These are phyloP conservation scores for Drosophila obscura DNA, from an alignment of 1,140 invertebrate genomes.

Conservation along the genomic window DNA sequence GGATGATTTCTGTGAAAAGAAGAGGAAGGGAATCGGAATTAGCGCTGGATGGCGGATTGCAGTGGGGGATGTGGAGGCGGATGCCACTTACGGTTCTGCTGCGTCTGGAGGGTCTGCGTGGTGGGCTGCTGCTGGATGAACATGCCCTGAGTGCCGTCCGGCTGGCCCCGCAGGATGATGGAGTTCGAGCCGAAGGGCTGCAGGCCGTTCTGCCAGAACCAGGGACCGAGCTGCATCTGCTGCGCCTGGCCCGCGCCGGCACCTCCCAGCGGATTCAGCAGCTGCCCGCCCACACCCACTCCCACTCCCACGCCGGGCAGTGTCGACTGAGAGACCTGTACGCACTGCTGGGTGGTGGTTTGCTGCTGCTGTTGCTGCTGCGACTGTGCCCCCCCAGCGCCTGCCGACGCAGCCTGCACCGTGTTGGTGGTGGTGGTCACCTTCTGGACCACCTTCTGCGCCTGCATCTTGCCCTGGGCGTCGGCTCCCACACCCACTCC, in stretches of 20 bases:
- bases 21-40: neutral
- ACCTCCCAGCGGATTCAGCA: conserved; percentile 87
- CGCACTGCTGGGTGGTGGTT: conserved; percentile 86
- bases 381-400: conserved; percentile 33
- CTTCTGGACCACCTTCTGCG: conserved; percentile 86
- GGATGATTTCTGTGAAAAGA: conserved; percentile 71
- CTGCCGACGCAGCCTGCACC: conserved; percentile 65
- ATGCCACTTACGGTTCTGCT: conserved; percentile 75
- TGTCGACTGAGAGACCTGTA: conserved; percentile 87
- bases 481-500: conserved; percentile 25
- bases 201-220: conserved; percentile 88
- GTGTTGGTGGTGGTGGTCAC: conserved; percentile 84
- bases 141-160: conserved; percentile 89
- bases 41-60: conserved; percentile 11
- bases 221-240: conserved; percentile 86
- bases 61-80: too few relatives aligned
- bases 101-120: conserved; percentile 76
- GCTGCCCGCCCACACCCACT: conserved; percentile 86
- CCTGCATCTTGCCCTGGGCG: conserved; percentile 79
- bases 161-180: conserved; percentile 91
- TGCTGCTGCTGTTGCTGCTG: conserved; percentile 74
- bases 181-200: conserved; percentile 91
- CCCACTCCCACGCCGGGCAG: conserved; percentile 84
- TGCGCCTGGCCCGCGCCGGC: conserved; percentile 86
- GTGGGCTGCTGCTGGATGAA: conserved; percentile 93